Base-by-base conservation (phyloP, 2,888 invertebrate genomes). In the Perdita meconis region DNA sequence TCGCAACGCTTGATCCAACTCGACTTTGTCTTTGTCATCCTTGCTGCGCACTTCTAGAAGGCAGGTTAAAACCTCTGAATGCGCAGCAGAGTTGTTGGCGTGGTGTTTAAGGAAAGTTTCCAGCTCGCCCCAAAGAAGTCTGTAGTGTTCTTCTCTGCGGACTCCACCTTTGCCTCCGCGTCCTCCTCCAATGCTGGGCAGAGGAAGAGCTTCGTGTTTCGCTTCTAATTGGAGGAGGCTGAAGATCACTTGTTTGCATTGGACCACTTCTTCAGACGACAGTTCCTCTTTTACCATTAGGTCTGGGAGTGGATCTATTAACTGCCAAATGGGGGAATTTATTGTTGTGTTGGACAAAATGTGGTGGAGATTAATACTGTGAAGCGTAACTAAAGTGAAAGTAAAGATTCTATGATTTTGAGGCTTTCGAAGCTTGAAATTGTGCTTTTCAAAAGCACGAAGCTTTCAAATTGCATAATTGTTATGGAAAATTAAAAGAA, bases 81-180 rank as follows among this genome's bases (percentile, higher is more conserved):
- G 98, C 82, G 95, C 95, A 2, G 95, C 93, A 0, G 97, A 96
- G 59, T 87, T 91, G 50, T 81, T 87, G 0, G 91, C 86, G 64
- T 96, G 96, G 30, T 96, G 94, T 66, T 96, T 95, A 0, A 98
- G 93, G 42, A 98, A 94, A 12, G 95, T 95, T 91, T 98, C 98
- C 57, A 98, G 92, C 91, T 99, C 98, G 36, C 95, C 94, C 96
- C 98, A 99, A 91, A 98, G 95, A 34, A 97, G 94, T 55, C 97
- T 95, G 93, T 98, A 98, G 87, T 98, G 97, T 89, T 98, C 98
- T 86, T 98, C 98, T 80, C 96, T 94, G 24, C 90, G 88, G 36
- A 90, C 88, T 4, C 89, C 90, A 12, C 93, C 91, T 88, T 92
- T 93, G 61, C 86, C 93, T 1, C 93, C 92, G 67, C 93, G 95